phyloP scores from a whole-genome alignment of 1,140 invertebrate species.

The Anastrepha obliqua region DNA sequence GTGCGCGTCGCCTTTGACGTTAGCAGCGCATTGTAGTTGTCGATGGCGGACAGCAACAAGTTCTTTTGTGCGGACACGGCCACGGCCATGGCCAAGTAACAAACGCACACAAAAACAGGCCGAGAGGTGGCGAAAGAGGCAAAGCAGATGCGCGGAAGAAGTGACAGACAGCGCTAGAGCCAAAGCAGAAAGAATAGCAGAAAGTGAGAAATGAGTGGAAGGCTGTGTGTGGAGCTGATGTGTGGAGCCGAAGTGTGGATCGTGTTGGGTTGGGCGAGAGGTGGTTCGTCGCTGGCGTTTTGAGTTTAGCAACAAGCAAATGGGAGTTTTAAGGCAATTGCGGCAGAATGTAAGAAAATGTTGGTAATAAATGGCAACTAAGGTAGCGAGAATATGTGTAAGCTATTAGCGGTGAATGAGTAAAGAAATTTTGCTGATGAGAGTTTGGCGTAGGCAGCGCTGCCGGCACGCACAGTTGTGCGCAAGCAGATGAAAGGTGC shows the following conservation, averaged over 20 bases:
- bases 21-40: not conserved
- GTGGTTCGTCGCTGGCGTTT: not conserved
- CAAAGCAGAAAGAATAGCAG: not conserved
- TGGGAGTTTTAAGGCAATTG: not conserved
- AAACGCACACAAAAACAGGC: not conserved
- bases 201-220: not conserved
- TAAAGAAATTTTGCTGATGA: not conserved
- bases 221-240: not conserved
- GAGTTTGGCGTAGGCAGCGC: not conserved
- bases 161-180: not conserved
- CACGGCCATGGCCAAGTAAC: constrained; percentile 31
- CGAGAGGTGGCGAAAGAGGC: not conserved
- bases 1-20: not conserved
- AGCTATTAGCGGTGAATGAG: not conserved
- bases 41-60: not conserved
- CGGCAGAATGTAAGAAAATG: not conserved
- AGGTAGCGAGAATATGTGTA: not conserved
- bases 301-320: not conserved
- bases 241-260: not conserved
- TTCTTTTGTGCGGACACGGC: constrained; percentile 19
- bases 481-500: not conserved
- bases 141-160: not conserved
- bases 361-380: not conserved
- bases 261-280: not conserved
- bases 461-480: not conserved